Percentiles rank a stretch among this genome's conserved stretches.
Conservation (phyloP, 2,113 vertebrate species). For the Chionodraco myersi region DNA sequence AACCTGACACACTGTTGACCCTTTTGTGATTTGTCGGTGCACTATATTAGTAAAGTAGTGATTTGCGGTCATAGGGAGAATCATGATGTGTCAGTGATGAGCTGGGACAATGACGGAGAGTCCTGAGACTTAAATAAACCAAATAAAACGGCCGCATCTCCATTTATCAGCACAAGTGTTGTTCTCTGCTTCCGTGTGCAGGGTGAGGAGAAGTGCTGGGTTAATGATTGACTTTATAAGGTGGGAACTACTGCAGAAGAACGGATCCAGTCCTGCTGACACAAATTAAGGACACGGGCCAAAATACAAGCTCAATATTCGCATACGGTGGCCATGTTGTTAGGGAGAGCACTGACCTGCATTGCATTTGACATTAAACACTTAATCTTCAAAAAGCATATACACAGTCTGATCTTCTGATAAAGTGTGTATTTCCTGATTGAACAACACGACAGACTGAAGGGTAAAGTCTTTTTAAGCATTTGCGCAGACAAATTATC, state of each 20-base stretch:
- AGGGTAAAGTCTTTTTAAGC: slow-evolving; percentile 42
- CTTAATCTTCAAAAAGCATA: neutral
- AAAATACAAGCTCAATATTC: slow-evolving; percentile 30
- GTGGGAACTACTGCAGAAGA: slow-evolving; percentile 38
- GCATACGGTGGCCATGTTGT: slow-evolving; percentile 15
- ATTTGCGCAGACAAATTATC: slow-evolving; percentile 12
- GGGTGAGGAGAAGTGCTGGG: slow-evolving; percentile 28
- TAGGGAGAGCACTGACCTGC: neutral
- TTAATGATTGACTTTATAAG: slow-evolving; percentile 75
- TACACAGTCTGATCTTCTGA: slow-evolving; percentile 1
- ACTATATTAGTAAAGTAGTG: slow-evolving; percentile 2
- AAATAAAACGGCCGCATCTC: slow-evolving; percentile 33
- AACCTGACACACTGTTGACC: slow-evolving; percentile 39
- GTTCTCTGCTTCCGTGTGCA: slow-evolving; percentile 21
- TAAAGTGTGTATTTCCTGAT: slow-evolving; percentile 1
- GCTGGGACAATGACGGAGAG: slow-evolving; percentile 19
- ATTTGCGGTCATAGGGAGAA: slow-evolving; percentile 39
- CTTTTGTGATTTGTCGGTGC: neutral
- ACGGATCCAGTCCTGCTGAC: slow-evolving; percentile 16
- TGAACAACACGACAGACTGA: neutral
- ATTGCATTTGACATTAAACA: neutral
- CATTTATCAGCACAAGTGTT: slow-evolving; percentile 31
- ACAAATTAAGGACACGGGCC: neutral
- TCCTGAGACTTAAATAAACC: slow-evolving; percentile 29
- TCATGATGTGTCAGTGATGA: slow-evolving; percentile 4